Evolutionary conservation across 2,797 vertebrate species (phyloP), one percentile per base, ranked within the genome.

Genomic region (Cetoscarus ocellatus): DNA sequence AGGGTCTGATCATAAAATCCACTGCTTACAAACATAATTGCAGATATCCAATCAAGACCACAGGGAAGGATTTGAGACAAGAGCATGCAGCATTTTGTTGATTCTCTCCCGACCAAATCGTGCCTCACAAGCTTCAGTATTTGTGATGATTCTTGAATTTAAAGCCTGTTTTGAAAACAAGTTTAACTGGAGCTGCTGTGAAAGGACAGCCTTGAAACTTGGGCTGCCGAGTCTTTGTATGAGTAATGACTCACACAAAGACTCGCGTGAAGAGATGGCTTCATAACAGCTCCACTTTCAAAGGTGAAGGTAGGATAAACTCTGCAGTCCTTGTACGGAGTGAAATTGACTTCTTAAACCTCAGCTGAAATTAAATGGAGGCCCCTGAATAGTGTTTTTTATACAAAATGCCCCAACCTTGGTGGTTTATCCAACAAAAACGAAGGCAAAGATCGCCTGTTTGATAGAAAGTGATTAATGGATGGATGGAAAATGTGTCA

Each of bases 11-110:
- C 55, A 75, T 77, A 65, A 77, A 83, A 86, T 75, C 66, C 58
- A 77, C 65, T 55, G 50, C 64, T 50, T 58, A 64, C 69, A 75
- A 70, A 72, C 67, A 59, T 75, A 81, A 83, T 82, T 78, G 55
- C 39, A 6, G 57, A 44, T 39, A 71, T 82, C 39, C 39, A 7
- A 70, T 81, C 40, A 71, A 57, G 56, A 42, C 10, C 69, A 62
- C 58, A 51, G 61, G 35, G 27, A 60, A 51, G 60, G 51, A 83
- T 79, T 65, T 27, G 27, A 27, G 4, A 27, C 27, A 27, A 27
- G 27, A 27, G 27, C 27, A 27, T 27, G 27, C 27, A 27, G 27
- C 27, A 2, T 27, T 39, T 39, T 39, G 38, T 39, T 39, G 7
- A 39, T 39, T 7, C 6, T 39, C 9, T 39, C 38, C 27, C 27